Conservation (phyloP, 2,113 vertebrate species). For the Corapipo altera region DNA sequence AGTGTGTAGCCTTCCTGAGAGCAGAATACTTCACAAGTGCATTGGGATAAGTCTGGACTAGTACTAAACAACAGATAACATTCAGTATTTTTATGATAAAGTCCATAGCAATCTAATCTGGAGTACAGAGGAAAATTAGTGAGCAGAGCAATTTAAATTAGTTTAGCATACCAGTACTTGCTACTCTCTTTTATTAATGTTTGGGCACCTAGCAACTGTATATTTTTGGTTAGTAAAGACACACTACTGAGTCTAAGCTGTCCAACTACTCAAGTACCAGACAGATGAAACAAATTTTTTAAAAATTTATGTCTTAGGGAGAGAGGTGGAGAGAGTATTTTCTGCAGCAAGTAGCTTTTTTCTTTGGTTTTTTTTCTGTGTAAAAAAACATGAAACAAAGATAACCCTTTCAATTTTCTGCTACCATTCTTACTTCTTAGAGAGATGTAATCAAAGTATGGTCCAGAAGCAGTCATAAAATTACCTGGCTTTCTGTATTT, state of each 20-base stretch:
- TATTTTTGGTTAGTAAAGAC: background rate
- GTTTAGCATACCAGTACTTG: background rate
- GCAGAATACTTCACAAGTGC: background rate
- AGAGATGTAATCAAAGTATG: background rate
- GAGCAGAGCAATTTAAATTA: background rate
- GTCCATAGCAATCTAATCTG: background rate
- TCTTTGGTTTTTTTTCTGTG: background rate
- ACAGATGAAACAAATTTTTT: background rate
- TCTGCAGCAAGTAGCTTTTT: background rate
- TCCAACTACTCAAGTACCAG: background rate
- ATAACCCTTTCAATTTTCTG: background rate
- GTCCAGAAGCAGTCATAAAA: background rate
- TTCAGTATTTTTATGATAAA: background rate
- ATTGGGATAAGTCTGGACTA: background rate
- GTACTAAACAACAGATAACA: background rate
- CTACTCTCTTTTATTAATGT: background rate
- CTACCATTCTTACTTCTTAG: constrained; percentile 25
- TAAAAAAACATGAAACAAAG: background rate
- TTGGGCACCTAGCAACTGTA: background rate
- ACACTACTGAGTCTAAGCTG: background rate
- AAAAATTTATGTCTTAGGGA: background rate
- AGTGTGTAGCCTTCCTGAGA: background rate
- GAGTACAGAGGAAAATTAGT: background rate
- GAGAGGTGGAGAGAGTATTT: background rate
- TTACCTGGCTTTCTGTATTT: background rate